Conservation (phyloP, 2,888 invertebrate genomes). For the Cephalotes varians region DNA sequence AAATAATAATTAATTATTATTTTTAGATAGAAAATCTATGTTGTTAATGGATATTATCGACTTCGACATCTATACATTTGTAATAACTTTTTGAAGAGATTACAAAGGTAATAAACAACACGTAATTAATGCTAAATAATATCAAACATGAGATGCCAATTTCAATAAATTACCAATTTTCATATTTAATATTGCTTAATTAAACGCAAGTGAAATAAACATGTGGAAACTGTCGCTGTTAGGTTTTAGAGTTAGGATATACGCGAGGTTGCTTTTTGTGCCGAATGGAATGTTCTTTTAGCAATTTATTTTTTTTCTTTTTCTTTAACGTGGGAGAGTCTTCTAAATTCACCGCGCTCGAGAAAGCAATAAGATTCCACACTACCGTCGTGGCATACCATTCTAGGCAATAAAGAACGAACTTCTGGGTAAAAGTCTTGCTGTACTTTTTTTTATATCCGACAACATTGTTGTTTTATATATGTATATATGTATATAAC, state of each 20-base stretch:
- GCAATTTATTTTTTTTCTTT: constrained; percentile 29
- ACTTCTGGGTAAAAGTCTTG: constrained; percentile 20
- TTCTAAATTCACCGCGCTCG: constrained; percentile 35
- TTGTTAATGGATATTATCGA: constrained; percentile 7
- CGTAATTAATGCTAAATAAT: constrained; percentile 18
- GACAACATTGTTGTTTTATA: not conserved
- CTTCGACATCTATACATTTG: not conserved
- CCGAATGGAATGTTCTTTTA: constrained; percentile 47
- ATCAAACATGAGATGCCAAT: not conserved
- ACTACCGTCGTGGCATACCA: constrained; percentile 18
- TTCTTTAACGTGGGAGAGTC: constrained; percentile 18
- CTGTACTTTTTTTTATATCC: constrained; percentile 3
- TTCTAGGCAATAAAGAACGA: constrained; percentile 45
- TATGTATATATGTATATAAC: not conserved
- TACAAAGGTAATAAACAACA: constrained; percentile 17
- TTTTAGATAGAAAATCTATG: constrained; percentile 21
- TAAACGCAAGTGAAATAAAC: not conserved
- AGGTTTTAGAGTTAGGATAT: constrained; percentile 8
- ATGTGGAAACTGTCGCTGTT: not conserved
- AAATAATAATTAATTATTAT: constrained; percentile 1
- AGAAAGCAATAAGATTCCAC: constrained; percentile 49
- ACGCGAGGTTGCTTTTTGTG: not conserved
- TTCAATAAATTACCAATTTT: constrained; percentile 13
- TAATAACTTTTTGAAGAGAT: constrained; percentile 31
- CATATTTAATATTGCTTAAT: constrained; percentile 34